Conservation (phyloP, 2,888 invertebrate species). For the Seira musarum region DNA sequence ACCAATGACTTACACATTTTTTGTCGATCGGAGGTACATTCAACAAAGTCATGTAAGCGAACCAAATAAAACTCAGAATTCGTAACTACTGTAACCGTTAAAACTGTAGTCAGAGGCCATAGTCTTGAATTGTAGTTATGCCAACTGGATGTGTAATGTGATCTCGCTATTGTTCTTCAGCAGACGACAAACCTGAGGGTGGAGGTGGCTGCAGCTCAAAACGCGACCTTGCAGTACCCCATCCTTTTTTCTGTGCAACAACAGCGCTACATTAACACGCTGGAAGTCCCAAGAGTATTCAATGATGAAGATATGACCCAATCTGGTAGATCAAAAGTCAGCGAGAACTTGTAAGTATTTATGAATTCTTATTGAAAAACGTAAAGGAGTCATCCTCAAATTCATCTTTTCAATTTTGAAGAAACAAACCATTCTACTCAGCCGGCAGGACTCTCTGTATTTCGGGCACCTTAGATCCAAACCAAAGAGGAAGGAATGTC, state of each 20-base stretch:
- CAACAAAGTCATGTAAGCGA: slow-evolving; percentile 49
- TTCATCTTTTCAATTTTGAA: slow-evolving; percentile 13
- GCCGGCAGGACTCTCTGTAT: slow-evolving; percentile 60
- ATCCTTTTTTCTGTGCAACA: slow-evolving; percentile 51
- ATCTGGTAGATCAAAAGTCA: too few relatives aligned
- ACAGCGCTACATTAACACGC: slow-evolving; percentile 30
- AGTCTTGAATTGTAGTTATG: too few relatives aligned
- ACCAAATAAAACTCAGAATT: too few relatives aligned
- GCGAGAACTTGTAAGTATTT: neutral
- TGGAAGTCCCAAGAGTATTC: slow-evolving; percentile 51
- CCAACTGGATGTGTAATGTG: too few relatives aligned
- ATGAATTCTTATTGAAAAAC: slow-evolving; percentile 68
- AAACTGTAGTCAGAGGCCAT: too few relatives aligned
- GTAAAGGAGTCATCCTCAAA: too few relatives aligned
- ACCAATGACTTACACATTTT: slow-evolving; percentile 34
- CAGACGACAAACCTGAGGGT: slow-evolving; percentile 63
- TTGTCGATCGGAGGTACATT: slow-evolving; percentile 35
- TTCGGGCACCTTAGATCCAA: slow-evolving; percentile 12
- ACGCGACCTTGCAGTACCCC: slow-evolving; percentile 35
- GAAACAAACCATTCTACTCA: slow-evolving; percentile 33
- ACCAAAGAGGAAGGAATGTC: slow-evolving; percentile 72
- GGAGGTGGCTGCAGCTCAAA: slow-evolving; percentile 38
- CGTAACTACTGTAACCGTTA: too few relatives aligned
- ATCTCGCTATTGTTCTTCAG: neutral
- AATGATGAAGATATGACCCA: slow-evolving; percentile 6